phyloP scores from a whole-genome alignment of 2,888 invertebrate genomes.

The Nebria salina region DNA sequence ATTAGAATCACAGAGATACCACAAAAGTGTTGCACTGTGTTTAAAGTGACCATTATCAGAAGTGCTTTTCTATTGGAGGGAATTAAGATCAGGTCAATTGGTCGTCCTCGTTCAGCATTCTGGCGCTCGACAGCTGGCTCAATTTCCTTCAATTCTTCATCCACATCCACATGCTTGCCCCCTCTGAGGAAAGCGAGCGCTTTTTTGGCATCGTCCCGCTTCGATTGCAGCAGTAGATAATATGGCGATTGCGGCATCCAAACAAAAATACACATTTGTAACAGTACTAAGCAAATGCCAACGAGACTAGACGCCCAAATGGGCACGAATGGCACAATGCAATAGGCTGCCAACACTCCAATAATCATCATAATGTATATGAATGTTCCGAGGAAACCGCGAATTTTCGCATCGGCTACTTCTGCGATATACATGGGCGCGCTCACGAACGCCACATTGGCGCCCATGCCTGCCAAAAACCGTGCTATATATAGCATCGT shows the following conservation, averaged over 20 bases:
- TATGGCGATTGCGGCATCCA: conserved; percentile 62
- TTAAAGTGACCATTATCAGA: conserved; percentile 58
- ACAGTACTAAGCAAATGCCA: conserved; percentile 54
- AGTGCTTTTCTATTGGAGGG: conserved; percentile 59
- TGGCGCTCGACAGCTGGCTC: conserved; percentile 57
- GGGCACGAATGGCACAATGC: conserved; percentile 58
- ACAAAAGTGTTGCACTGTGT: conserved; percentile 59
- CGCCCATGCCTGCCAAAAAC: conserved; percentile 59
- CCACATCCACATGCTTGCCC: conserved; percentile 50
- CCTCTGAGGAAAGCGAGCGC: conserved; percentile 54
- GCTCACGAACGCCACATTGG: conserved; percentile 60
- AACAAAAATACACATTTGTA: conserved; percentile 56
- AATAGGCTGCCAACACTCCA: conserved; percentile 59
- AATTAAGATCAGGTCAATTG: conserved; percentile 57
- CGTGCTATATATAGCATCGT: conserved; percentile 57
- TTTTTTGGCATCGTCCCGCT: conserved; percentile 55
- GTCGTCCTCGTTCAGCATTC: conserved; percentile 57
- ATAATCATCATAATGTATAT: conserved; percentile 61
- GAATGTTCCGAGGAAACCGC: conserved; percentile 58
- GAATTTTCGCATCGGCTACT: conserved; percentile 60
- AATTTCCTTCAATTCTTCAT: conserved; percentile 58
- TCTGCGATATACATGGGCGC: conserved; percentile 62
- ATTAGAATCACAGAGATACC: conserved; percentile 61
- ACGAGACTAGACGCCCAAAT: conserved; percentile 57
- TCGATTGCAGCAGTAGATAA: conserved; percentile 56